Base-by-base conservation (phyloP, 2,888 invertebrate genomes). In the Microplitis deprimator region DNA sequence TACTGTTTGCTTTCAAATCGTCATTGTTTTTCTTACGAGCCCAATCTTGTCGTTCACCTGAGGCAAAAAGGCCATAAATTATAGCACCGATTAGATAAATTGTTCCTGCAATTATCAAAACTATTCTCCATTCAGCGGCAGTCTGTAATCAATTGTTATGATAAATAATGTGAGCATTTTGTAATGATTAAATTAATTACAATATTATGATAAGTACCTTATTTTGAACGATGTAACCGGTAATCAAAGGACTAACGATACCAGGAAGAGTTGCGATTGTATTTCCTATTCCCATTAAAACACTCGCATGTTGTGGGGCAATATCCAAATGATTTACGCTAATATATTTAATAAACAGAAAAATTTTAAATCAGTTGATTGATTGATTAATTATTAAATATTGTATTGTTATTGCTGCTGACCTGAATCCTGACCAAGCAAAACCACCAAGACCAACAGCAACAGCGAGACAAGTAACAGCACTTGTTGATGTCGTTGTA, bases 361-460 rank as follows among this genome's bases (percentile, higher is more conserved):
- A 16, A 40, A 60, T 76, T 71, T 8, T 4, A 41, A 29, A 5
- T 65, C 5, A 71, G 86, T 88, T 40, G 77, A 38, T 90, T 40
- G 77, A 38, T 90, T 62, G 3, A 62, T 17, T 62, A 16, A 62
- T 20, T 62, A 8, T 17, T n/a, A 17, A 17, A n/a, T n/a, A 17
- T 62, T 62, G 13, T 17, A 3, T 62, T 62, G 1, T 62, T n/a
- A 16, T 62, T 59, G 8, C 8, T n/a, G 3, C 62, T 62, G 62
- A 96, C 95, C 95, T 94, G 88, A 96, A 97, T 62, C 97, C 97
- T 6, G 96, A 94, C 97, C 97, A 97, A 0, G 97, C 96, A 88
- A 97, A 96, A 0, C 97, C 96, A 0, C 98, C 97, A 1, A 97
- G 91, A 0, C 97, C 97, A 0, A 97, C 96, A 0, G 97, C 97